A percentile compares a stretch with the other conserved stretches of the same genome.
Conservation (phyloP, 2,113 vertebrate species). For the Ochotona curzoniae region DNA sequence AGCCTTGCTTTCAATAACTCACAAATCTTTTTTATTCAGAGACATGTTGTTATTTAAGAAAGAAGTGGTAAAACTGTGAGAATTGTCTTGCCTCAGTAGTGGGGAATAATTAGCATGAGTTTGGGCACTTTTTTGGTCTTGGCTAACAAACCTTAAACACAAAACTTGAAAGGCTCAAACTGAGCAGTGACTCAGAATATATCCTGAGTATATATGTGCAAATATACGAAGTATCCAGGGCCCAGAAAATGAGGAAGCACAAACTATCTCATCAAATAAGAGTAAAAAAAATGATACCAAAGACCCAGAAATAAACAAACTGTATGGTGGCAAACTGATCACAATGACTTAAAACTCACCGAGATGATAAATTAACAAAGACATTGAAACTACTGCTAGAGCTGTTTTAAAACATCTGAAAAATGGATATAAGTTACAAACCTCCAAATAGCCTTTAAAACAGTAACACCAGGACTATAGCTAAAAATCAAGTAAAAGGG, state of each 20-base stretch:
- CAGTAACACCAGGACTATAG: background rate
- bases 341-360: background rate
- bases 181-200: background rate
- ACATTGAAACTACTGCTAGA: background rate
- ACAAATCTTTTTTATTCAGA: constrained; percentile 44
- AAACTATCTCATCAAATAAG: background rate
- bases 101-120: background rate
- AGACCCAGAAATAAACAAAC: background rate
- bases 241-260: background rate
- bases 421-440: background rate
- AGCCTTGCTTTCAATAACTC: background rate
- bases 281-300: background rate
- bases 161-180: background rate
- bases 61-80: background rate
- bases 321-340: background rate
- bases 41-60: constrained; percentile 7
- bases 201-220: background rate
- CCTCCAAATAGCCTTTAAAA: background rate
- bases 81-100: background rate
- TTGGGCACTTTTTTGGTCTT: background rate
- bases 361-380: background rate
- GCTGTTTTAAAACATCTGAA: background rate
- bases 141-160: constrained; percentile 4
- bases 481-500: background rate
- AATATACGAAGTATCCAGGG: background rate